These are phyloP conservation scores for Zeuzera pyrina DNA, from an alignment of 2,888 invertebrate species.

Conservation along the genomic window DNA sequence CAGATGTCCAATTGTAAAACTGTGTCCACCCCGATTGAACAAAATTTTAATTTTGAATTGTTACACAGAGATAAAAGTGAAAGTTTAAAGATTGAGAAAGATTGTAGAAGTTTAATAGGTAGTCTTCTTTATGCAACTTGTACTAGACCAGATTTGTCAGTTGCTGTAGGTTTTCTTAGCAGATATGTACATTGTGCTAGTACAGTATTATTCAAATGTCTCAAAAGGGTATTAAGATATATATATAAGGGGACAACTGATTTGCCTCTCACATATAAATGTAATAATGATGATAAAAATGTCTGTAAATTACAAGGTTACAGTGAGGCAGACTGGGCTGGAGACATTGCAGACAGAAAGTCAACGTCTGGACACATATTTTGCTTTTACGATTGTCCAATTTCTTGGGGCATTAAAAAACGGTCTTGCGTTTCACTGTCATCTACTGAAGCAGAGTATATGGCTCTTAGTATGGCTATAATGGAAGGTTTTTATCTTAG, in stretches of 20 bases:
- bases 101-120: slow-evolving; percentile 4
- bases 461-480: neutral
- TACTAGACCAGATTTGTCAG: slow-evolving; percentile 8
- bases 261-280: slow-evolving; percentile 3
- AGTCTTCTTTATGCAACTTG: slow-evolving; percentile 6
- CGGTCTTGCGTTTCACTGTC: slow-evolving; percentile 3
- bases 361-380: slow-evolving; percentile 9
- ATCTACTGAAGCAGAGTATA: slow-evolving; percentile 1
- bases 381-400: slow-evolving; percentile 7
- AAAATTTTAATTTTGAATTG: slow-evolving; percentile 5
- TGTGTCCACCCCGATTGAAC: slow-evolving; percentile 4
- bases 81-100: slow-evolving; percentile 3
- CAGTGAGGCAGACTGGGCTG: slow-evolving; percentile 11
- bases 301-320: slow-evolving; percentile 3
- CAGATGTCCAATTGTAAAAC: slow-evolving; percentile 4
- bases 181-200: slow-evolving; percentile 9
- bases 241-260: slow-evolving; percentile 1
- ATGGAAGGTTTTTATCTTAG: slow-evolving; percentile 3
- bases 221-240: slow-evolving; percentile 6
- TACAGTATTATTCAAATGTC: slow-evolving; percentile 1
- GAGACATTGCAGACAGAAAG: slow-evolving; percentile 6
- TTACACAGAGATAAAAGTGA: neutral
- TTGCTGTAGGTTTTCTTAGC: slow-evolving; percentile 4
- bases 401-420: slow-evolving; percentile 5
- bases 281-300: slow-evolving; percentile 3